Evolutionary conservation across 2,113 vertebrate genomes (phyloP), one percentile per base, ranked within the genome.

Genomic region (Ictalurus furcatus): DNA sequence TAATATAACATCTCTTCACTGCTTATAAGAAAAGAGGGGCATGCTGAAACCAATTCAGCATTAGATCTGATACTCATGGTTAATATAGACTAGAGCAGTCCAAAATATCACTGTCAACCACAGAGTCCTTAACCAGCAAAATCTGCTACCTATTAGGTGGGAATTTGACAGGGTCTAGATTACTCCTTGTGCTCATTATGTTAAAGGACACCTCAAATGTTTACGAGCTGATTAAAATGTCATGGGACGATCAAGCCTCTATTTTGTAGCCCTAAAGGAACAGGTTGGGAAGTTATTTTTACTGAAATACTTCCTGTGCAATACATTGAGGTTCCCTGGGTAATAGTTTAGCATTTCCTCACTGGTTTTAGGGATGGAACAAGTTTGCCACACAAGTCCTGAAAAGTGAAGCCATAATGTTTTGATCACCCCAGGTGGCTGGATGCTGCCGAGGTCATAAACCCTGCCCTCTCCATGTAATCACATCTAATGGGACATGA

Each of bases 221-320:
- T 61, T 40, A 61, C 21, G 1, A 40, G 34, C 6, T 84, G 11
- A 63, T 12, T 37, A 11, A 84, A 63, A 84, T 61, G 81, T 63
- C 81, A 84, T 40, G 81, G 54, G 23, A 84, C 34, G 63, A 61
- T 25, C 56, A 82, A 81, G 28, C 52, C 80, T 30, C 21, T 84
- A 12, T 11, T 37, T 11, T 59, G 8, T 83, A 23, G 58, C 58
- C 19, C 30, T 13, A 61, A 83, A 37, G 12, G 12, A 40, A 84
- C 30, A 83, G 54, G 17, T 30, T 30, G 16, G 44, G 44, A 52
- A 54, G 76, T n/a, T 79, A 79, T 79, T 79, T 52, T 79, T 52
- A 13, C 12, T 52, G 21, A 79, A 54, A 52, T n/a, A 14, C 11
- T 16, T 8, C 44, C 12, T 21, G 1, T 74, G 71, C 23, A 81